Base-by-base conservation (phyloP, 2,113 vertebrate species). In the Eupsittula cactorum region DNA sequence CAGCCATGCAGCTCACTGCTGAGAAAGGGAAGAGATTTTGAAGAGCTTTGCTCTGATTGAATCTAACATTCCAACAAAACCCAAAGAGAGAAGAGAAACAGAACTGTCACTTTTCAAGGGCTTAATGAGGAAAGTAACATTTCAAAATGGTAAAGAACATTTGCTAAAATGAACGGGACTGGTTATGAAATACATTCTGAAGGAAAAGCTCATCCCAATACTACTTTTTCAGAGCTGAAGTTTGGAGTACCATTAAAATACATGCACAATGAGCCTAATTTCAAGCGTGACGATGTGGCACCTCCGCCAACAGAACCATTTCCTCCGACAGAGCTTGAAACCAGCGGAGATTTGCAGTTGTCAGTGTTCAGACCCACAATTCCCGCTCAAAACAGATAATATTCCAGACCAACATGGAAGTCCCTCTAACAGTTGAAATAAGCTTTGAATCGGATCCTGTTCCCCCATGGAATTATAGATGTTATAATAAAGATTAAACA, bases 1-100 rank as follows among this genome's bases (percentile, higher is more conserved):
- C 3, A 39, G 28, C 13, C 44, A 31, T 0, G 11, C 1, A 10
- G 57, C 27, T 59, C 2, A 1, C 42, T 20, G 33, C 33, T 13
- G 29, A 50, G 50, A 78, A 9, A 8, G 1, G 12, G 44, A 9
- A 13, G 7, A 7, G 8, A 10, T 13, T 53, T 19, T 28, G 20
- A 55, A 68, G 33, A 69, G 28, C 25, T 50, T 25, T 69, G 33
- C 29, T 52, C 21, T 27, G 11, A 62, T 27, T 53, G 44, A 65
- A 60, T 18, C 16, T 29, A 13, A 0, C 27, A 41, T 39, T 33
- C 57, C 50, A 65, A 60, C 23, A 82, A 90, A 42, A 7, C 16
- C 11, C 29, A 10, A 6, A 11, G 50, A 60, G 6, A 53, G 24
- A 65, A 13, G 20, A 17, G 33, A 60, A 46, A 47, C 25, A 18